A percentile compares a stretch with the other conserved stretches of the same genome.
phyloP scores from a whole-genome alignment of 2,888 invertebrate species.

The Caenorhabditis panamensis region DNA sequence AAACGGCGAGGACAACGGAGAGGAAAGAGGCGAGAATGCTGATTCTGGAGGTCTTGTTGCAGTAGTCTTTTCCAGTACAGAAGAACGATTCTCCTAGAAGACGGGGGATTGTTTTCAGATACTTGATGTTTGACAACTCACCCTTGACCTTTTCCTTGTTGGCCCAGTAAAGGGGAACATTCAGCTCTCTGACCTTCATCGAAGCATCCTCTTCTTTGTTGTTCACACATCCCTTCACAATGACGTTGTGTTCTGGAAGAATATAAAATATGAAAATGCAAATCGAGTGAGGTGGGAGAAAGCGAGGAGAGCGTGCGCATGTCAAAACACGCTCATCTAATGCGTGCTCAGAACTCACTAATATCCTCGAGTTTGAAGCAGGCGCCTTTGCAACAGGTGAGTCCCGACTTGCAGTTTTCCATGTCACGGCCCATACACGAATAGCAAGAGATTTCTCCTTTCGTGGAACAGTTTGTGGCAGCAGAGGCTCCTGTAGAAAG shows the following conservation, averaged over 20 bases:
- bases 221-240: slow-evolving; percentile 74
- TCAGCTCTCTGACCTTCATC: slow-evolving; percentile 74
- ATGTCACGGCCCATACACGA: slow-evolving; percentile 75
- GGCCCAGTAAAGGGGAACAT: slow-evolving; percentile 72
- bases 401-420: slow-evolving; percentile 72
- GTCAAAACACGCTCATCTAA: slow-evolving; percentile 7
- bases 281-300: background rate
- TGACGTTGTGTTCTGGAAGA: slow-evolving; percentile 68
- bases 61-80: slow-evolving; percentile 71
- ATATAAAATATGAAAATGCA: slow-evolving; percentile 18
- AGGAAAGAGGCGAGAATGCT: slow-evolving; percentile 39
- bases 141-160: slow-evolving; percentile 72
- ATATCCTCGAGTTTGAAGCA: slow-evolving; percentile 75
- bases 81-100: slow-evolving; percentile 74
- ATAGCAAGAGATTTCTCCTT: slow-evolving; percentile 60
- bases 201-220: slow-evolving; percentile 73
- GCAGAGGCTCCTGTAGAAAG: slow-evolving; percentile 23
- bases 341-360: slow-evolving; percentile 58
- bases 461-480: slow-evolving; percentile 62
- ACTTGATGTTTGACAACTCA: slow-evolving; percentile 42
- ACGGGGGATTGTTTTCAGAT: background rate
- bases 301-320: slow-evolving; percentile 3
- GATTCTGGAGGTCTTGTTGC: slow-evolving; percentile 60
- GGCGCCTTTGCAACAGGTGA: slow-evolving; percentile 74
- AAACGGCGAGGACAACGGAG: slow-evolving; percentile 17